Evolutionary conservation across 2,113 vertebrate genomes (phyloP), one percentile per base, ranked within the genome.

Genomic region (Pseudolaguvia tuberculata): DNA sequence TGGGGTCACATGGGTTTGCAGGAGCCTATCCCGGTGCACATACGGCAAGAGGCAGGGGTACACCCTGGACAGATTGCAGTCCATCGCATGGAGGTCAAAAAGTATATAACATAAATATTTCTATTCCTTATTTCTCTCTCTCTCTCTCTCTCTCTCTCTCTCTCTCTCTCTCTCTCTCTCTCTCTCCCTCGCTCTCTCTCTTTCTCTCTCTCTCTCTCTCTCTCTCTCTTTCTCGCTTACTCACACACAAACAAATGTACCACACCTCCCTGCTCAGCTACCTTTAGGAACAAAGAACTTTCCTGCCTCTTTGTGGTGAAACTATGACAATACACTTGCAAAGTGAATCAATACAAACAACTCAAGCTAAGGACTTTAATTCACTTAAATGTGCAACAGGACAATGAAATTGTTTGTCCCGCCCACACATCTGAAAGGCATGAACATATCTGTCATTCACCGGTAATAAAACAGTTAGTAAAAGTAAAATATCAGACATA

Each of bases 281-380:
- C 4, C 21, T 53, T 20, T 42, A 55, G 20, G 14, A 66, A n/a
- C 6, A 50, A 62, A 10, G 25, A 62, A 62, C 73, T 79, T 45
- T 74, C 9, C 29, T 42, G 67, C 75, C 75, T 14, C 47, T 72
- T 66, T 59, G 75, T 53, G 79, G 63, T 14, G 21, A 69, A 52
- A 35, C 14, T 20, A 9, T 69, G 8, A 59, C 35, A 15, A 5
- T 23, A 50, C 23, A 47, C 3, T 18, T 1, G 1, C n/a, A n/a
- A 11, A 39, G 31, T 42, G 39, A n/a, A n/a, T n/a, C n/a, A n/a
- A n/a, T n/a, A n/a, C n/a, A n/a, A n/a, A n/a, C n/a, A n/a, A n/a
- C n/a, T n/a, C n/a, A n/a, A n/a, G n/a, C n/a, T n/a, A n/a, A n/a
- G n/a, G n/a, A 4, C n/a, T 14, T 39, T 21, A 42, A 42, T 42